A percentile compares a stretch with the other conserved stretches of the same genome.
Conservation (phyloP, 53 echinoderm and acorn worm genomes). For the Henricia sp. region DNA sequence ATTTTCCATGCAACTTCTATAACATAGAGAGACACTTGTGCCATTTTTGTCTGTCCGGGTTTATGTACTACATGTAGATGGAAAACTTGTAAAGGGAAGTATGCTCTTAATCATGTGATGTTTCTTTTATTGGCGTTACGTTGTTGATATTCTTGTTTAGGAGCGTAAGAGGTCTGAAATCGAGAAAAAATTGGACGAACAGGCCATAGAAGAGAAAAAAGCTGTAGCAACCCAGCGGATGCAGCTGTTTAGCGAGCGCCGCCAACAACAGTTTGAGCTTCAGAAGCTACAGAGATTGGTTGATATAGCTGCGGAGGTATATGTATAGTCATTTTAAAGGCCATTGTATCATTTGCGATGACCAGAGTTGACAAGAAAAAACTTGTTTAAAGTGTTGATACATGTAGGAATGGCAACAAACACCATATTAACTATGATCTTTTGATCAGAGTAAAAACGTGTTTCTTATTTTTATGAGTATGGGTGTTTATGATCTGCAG, state of each 20-base stretch:
- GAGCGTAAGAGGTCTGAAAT: slow-evolving; percentile 76
- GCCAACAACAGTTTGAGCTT: slow-evolving; percentile 79
- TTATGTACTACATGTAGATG: background rate
- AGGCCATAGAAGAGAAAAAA: slow-evolving; percentile 83
- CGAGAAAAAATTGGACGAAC: slow-evolving; percentile 84
- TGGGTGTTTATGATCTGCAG: slow-evolving; percentile 48
- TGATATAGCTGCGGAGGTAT: slow-evolving; percentile 88
- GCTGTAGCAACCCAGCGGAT: slow-evolving; percentile 74
- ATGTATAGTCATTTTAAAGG: background rate
- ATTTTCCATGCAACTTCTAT: no score
- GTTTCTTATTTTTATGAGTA: background rate
- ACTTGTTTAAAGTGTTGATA: no score
- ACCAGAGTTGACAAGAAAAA: no score
- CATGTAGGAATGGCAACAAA: no score
- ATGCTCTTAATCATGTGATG: background rate
- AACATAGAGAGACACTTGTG: no score
- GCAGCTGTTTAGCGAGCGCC: slow-evolving; percentile 73
- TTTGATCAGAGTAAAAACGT: background rate
- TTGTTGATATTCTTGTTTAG: slow-evolving; percentile 20
- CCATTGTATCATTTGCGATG: no score
- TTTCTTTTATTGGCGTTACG: background rate
- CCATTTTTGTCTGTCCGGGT: no score
- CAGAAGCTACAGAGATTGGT: slow-evolving; percentile 78
- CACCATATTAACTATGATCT: background rate
- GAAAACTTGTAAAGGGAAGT: no score